Base-by-base conservation (phyloP, 2,888 invertebrate species). In the Morpho helenor region DNA sequence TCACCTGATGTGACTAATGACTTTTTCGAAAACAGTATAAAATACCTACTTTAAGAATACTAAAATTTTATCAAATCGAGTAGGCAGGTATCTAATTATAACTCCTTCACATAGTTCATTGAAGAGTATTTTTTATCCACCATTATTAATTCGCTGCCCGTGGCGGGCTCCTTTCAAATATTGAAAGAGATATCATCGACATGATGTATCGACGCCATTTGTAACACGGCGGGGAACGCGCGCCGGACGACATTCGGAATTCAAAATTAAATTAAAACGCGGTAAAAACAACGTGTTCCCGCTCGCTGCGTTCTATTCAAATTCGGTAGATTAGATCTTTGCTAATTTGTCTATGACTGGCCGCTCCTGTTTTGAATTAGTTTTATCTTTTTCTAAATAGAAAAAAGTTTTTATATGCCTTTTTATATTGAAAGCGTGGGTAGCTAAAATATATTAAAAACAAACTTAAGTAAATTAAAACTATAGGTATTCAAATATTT, bases 171-270 rank as follows among this genome's bases (percentile, higher is more conserved):
- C 79, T 76, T 85, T 83, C 82, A 82, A 82, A 85, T 86, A 83
- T 84, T 87, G 84, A 90, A 87, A 85, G 84, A 89, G 90, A 90
- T 89, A 89, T 87, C 89, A 89, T 89, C 89, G 79, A 70, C 70
- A 80, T 89, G 90, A 90, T 89, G 87, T 82, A 88, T 88, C 75
- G 82, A 77, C 76, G 79, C 84, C 87, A 90, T 90, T 90, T 85
- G 87, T 88, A 78, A 82, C 73, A 84, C 75, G 83, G 83, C 80
- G 87, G 89, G 84, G 74, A 79, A 79, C 73, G 77, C 75, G 73
- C 76, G 75, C 71, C 73, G 75, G 74, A 76, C 81, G 81, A 84
- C 83, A 83, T 86, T 82, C 84, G 79, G 70, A 84, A 87, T 85
- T 84, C 80, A 80, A 88, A 87, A 77, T 89, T 89, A 88, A 89